Base-by-base conservation (phyloP, 1,140 invertebrate species). In the Hyles vespertilio region DNA sequence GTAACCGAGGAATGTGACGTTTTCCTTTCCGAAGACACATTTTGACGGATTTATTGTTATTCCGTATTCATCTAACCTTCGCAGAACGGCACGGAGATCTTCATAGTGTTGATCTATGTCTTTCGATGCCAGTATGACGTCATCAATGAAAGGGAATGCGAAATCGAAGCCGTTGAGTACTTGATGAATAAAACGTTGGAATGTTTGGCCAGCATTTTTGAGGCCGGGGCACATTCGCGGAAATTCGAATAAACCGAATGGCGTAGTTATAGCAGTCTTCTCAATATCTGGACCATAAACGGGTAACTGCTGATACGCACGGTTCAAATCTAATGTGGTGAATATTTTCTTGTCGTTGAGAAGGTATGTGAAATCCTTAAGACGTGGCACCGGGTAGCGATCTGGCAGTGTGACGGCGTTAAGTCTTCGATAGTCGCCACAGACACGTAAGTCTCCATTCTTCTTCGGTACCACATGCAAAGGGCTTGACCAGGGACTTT, bases 141-240 rank as follows among this genome's bases (percentile, higher is more conserved):
- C 91, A 62, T 92, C 92, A 2, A 93, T 60, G 63, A 91, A 92
- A 0, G 74, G 61, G 45, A 59, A 78, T 6, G 36, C 54, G 53
- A 77, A 87, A n/a, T 72, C 63, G 2, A 84, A 65, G 5, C 69
- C 81, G 33, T 74, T 56, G 5, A 87, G 59, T 4, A 87, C 65
- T 12, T 74, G 40, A 70, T 90, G 72, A 58, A 92, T 89, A 7
- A 89, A 79, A 3, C 91, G 59, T 64, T 91, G 87, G 59, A 90
- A 47, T 47, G 46, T 47, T 47, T 47, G 61, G 36, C 36, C 72
- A 22, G 76, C 72, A 64, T 87, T 84, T 1, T 66, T 57, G 2
- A 89, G 56, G 6, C 81, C 78, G 52, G 86, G 79, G 2, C 61
- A 58, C 72, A 84, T 63, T 8, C 55, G 12, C 9, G 61, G 56